phyloP scores from a whole-genome alignment of 2,797 vertebrate genomes.

The Pseudochirops cupreus region DNA sequence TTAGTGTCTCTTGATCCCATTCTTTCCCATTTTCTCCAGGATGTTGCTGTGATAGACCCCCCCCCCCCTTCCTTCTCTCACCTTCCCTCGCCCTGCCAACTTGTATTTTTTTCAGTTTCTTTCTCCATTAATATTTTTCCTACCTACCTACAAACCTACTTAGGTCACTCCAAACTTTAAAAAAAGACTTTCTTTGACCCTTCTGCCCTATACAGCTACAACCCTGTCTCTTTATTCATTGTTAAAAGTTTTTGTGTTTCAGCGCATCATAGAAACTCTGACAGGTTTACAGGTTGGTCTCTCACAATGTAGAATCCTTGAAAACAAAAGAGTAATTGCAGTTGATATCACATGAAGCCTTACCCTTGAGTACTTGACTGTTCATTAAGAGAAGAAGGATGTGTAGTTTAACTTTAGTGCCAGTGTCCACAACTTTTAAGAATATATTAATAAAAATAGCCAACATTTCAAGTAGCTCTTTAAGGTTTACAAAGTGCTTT shows the following conservation, averaged over 20 bases:
- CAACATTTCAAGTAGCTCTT: neutral
- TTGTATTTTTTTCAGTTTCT: neutral
- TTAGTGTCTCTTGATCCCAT: neutral
- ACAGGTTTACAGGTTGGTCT: neutral
- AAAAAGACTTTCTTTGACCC: neutral
- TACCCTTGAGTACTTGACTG: neutral
- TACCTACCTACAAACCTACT: neutral
- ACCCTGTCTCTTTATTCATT: neutral
- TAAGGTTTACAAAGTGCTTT: neutral
- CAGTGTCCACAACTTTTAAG: neutral
- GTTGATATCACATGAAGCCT: neutral
- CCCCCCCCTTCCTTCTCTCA: neutral
- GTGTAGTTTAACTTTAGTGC: neutral
- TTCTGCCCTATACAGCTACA: neutral
- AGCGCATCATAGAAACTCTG: neutral
- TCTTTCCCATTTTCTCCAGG: neutral
- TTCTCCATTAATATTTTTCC: neutral
- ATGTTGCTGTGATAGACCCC: neutral
- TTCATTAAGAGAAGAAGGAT: neutral
- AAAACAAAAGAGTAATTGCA: neutral
- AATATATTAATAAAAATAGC: neutral
- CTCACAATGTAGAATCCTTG: neutral
- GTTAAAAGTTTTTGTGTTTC: neutral
- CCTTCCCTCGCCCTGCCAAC: neutral
- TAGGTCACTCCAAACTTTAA: neutral